Percentiles rank a stretch among this genome's conserved stretches.
These are phyloP conservation scores for Acronicta alni DNA, from an alignment of 2,888 invertebrate genomes.

Conservation along the genomic window DNA sequence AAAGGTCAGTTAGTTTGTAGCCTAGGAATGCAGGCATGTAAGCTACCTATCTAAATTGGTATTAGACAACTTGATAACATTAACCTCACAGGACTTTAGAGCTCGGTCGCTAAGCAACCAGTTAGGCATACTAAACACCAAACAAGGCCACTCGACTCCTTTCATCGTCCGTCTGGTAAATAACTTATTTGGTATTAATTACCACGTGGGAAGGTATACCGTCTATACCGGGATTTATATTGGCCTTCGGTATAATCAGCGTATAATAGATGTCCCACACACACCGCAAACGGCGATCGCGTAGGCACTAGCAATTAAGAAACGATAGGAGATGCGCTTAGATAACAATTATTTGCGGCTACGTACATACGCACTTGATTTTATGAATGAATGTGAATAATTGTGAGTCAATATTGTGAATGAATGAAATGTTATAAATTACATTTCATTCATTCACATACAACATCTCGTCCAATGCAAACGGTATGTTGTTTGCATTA, in stretches of 20 bases:
- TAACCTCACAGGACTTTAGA: slow-evolving; percentile 39
- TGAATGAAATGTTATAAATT: too few relatives aligned
- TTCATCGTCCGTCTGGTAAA: slow-evolving; percentile 48
- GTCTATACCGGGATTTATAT: slow-evolving; percentile 67
- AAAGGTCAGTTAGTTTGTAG: too few relatives aligned
- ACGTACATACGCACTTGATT: slow-evolving; percentile 10
- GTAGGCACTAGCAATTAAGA: slow-evolving; percentile 61
- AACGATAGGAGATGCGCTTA: slow-evolving; percentile 28
- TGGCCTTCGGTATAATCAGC: slow-evolving; percentile 67
- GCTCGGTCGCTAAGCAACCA: slow-evolving; percentile 22
- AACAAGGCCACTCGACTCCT: slow-evolving; percentile 43
- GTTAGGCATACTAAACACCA: slow-evolving; percentile 23
- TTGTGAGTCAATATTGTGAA: not conserved
- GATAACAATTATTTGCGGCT: slow-evolving; percentile 26
- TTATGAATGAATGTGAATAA: slow-evolving; percentile 2
- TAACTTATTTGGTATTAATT: slow-evolving; percentile 73
- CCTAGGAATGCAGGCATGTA: not conserved
- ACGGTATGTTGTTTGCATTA: too few relatives aligned
- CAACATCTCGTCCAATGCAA: too few relatives aligned
- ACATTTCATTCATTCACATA: too few relatives aligned
- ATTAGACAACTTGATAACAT: slow-evolving; percentile 20
- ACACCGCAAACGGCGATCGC: slow-evolving; percentile 60
- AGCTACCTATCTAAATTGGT: not conserved
- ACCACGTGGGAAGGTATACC: slow-evolving; percentile 71
- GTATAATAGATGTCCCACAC: slow-evolving; percentile 73